Evolutionary conservation across 1,140 invertebrate genomes (phyloP), one percentile per base, ranked within the genome.

Genomic region (Calycopis cecrops): DNA sequence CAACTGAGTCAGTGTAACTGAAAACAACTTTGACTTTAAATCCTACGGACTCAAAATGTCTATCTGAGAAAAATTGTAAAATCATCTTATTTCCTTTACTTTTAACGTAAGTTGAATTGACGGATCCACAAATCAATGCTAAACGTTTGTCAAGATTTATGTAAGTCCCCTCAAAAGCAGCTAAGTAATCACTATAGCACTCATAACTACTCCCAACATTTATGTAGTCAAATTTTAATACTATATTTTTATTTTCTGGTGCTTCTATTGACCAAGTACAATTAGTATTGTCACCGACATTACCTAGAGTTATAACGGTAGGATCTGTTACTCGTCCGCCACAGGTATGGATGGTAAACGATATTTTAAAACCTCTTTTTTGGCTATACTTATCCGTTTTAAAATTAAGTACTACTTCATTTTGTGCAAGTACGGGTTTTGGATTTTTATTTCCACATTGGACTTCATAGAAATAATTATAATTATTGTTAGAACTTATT

Each of bases 251-350:
- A 38, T 91, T 89, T 9, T 60, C 12, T 0, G 94, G 92, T 14
- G 94, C 95, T 54, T 90, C 90, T 37, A 98, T 92, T 37, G 88
- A 74, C 96, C 96, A 98, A 0, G 90, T 91, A 81, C 96, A 98
- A 63, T 92, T 91, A 18, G 91, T 85, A 49, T 89, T 84, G 34
- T 87, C 81, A 7, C 74, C 69, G 61, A 83, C 76, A 47, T 65
- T 62, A n/a, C 55, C 57, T 9, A 85, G 76, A 35, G 70, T 67
- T 11, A 91, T 77, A 9, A 79, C 14, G 1, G 77, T 84, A 8
- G 77, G 79, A 28, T 73, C 42, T 12, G 63, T 87, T 10, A 92
- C 67, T 10, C 79, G 62, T 18, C 88, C 90, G 16, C 90, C 90
- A 65, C 91, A 92, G 0, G 71, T 55, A 48, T 81, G 86, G 0